Evolutionary conservation across 2,888 invertebrate species (phyloP), one percentile per base, ranked within the genome.

Genomic region (Andrena bicolor): DNA sequence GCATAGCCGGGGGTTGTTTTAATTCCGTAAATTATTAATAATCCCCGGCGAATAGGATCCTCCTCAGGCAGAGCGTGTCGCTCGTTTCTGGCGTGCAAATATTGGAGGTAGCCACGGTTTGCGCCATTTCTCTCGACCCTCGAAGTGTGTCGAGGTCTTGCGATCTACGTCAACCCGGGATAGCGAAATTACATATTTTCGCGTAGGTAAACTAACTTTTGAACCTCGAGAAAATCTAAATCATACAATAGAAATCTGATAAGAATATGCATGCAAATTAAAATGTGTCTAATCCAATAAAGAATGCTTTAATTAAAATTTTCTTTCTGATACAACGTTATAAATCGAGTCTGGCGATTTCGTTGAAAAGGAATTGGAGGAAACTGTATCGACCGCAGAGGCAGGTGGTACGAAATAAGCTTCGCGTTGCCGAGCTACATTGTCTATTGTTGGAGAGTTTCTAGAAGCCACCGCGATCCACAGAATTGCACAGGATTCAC

Each of bases 381-480:
- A 64, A 63, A 74, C 76, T 56, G 51, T 58, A 73, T 79, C 56
- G 63, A 60, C 7, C 49, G 23, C 0, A 58, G n/a, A 26, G 35
- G 56, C 41, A 10, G 58, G 49, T 20, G 48, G 49, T 20, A 23
- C 58, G 76, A 53, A 86, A 86, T 76, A 83, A 76, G 76, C 81
- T 64, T 10, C 74, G 23, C 74, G 80, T 64, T 64, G 32, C 60
- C 49, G 65, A 41, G 48, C 71, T 48, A 53, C 71, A 83, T 86
- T 86, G 86, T 81, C 76, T 53, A 84, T 86, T 84, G 85, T 85
- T 73, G 71, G 28, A 16, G 41, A 64, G 76, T 65, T 82, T 80
- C 86, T 60, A 70, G 8, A 64, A 70, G 65, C 72, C 53, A 69
- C 76, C 66, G 58, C 68, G n/a, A 49, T 41, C 49, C 69, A 48